phyloP scores from a whole-genome alignment of 2,797 vertebrate genomes.

The Florisuga fusca region DNA sequence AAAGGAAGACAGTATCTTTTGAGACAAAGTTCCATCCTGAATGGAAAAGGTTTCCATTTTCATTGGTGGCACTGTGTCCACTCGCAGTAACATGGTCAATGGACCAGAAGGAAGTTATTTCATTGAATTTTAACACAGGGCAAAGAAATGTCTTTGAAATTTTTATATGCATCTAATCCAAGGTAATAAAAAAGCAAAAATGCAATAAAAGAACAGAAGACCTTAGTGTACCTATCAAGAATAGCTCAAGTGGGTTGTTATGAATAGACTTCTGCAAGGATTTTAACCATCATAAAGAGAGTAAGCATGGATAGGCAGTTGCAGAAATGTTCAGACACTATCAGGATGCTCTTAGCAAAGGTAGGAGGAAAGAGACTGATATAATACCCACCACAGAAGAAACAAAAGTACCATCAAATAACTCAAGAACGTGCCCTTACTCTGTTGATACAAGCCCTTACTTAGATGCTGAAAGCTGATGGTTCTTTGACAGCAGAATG shows the following conservation, averaged over 20 bases:
- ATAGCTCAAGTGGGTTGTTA: constrained; percentile 28
- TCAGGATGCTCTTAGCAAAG: not conserved
- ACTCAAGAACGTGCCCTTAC: not conserved
- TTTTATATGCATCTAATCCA: not conserved
- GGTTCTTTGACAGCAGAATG: not conserved
- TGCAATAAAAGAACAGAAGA: not conserved
- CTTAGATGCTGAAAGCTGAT: constrained; percentile 7
- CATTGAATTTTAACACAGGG: constrained; percentile 20
- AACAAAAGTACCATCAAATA: not conserved
- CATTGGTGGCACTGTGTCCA: not conserved
- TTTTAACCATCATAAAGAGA: constrained; percentile 12
- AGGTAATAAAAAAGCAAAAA: constrained; percentile 43
- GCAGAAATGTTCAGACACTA: not conserved
- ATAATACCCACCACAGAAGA: not conserved
- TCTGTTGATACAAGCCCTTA: not conserved
- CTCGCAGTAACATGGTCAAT: constrained; percentile 15
- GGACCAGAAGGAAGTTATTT: constrained; percentile 59
- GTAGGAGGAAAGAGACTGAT: not conserved
- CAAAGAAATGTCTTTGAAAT: constrained; percentile 31
- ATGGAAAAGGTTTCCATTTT: constrained; percentile 11
- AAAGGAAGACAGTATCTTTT: not conserved
- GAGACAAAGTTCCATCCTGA: not conserved
- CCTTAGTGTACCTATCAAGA: constrained; percentile 44
- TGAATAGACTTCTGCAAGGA: constrained; percentile 27
- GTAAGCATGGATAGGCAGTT: not conserved